Conservation (phyloP, 1,140 invertebrate species). For the Andrena cerasifolii region DNA sequence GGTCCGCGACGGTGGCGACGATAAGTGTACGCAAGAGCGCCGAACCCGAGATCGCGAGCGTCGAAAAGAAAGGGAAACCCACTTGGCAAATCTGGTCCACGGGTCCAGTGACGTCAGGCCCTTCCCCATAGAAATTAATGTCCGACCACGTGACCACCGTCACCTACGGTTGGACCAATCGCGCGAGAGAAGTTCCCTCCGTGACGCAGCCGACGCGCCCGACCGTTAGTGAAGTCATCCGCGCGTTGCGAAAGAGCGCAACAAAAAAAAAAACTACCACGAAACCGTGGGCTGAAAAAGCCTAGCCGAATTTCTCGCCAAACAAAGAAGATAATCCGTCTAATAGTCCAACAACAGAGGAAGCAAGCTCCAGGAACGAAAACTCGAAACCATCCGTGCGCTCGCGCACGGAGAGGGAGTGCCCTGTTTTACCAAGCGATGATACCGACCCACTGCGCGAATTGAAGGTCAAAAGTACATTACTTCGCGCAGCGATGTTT, state of each 20-base stretch:
- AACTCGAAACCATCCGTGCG: too few species aligned
- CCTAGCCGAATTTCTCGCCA: conserved; percentile 10
- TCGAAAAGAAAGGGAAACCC: conserved; percentile 60
- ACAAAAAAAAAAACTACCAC: conserved; percentile 36
- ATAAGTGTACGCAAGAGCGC: conserved; percentile 48
- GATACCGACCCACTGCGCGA: not conserved
- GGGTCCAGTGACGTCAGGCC: conserved; percentile 58
- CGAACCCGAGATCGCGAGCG: conserved; percentile 33
- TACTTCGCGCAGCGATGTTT: not conserved
- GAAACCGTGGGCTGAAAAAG: conserved; percentile 30
- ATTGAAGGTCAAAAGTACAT: not conserved
- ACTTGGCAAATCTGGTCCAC: conserved; percentile 58
- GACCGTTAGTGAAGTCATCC: conserved; percentile 57
- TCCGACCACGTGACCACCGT: conserved; percentile 52
- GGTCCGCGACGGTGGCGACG: conserved; percentile 16
- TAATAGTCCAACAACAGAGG: too few species aligned
- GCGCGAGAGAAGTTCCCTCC: conserved; percentile 45
- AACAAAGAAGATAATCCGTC: conserved; percentile 30
- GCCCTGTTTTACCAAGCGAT: conserved; percentile 13
- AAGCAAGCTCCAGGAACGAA: not conserved
- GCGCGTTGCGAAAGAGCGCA: conserved; percentile 64
- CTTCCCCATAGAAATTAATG: conserved; percentile 67
- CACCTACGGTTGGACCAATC: conserved; percentile 58
- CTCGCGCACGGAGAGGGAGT: too few species aligned
- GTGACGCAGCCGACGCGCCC: conserved; percentile 48